These are phyloP conservation scores for Aporophyla nigra DNA, from an alignment of 2,888 invertebrate species.

Conservation along the genomic window DNA sequence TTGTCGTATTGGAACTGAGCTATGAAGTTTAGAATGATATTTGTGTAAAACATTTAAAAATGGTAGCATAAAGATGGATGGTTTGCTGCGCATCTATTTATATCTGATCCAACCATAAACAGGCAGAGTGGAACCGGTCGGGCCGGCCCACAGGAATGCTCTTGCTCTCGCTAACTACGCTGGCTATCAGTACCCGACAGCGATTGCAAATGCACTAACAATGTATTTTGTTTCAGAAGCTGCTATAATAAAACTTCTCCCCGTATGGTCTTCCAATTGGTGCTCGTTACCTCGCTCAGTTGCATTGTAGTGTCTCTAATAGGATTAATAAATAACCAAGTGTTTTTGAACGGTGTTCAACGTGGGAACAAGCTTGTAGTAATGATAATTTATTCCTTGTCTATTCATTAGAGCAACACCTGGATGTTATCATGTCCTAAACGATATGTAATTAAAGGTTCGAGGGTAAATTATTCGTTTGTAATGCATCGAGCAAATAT, in stretches of 20 bases:
- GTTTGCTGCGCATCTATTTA: constrained; percentile 88
- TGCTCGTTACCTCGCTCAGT: constrained; percentile 66
- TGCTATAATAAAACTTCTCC: constrained; percentile 70
- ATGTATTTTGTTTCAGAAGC: constrained; percentile 81
- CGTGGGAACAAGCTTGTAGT: constrained; percentile 60
- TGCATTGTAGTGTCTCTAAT: constrained; percentile 67
- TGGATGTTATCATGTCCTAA: constrained; percentile 30
- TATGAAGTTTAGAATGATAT: constrained; percentile 37
- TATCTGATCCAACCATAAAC: constrained; percentile 89
- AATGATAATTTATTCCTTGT: constrained; percentile 46
- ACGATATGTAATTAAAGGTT: constrained; percentile 25
- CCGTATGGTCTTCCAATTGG: constrained; percentile 68
- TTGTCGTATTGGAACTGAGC: constrained; percentile 11
- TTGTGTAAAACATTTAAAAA: constrained; percentile 72
- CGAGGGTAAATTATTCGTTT: constrained; percentile 30
- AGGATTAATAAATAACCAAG: constrained; percentile 67
- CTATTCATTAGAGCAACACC: constrained; percentile 16
- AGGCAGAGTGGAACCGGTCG: constrained; percentile 86
- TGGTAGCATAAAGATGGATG: constrained; percentile 86
- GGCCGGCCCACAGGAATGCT: constrained; percentile 85
- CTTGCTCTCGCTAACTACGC: constrained; percentile 84
- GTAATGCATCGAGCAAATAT: constrained; percentile 27
- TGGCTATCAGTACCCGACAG: constrained; percentile 76
- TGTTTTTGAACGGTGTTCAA: constrained; percentile 62
- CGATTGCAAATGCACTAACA: constrained; percentile 83